Base-by-base conservation (phyloP, 2,888 invertebrate genomes). In the Chloroclysta siterata region DNA sequence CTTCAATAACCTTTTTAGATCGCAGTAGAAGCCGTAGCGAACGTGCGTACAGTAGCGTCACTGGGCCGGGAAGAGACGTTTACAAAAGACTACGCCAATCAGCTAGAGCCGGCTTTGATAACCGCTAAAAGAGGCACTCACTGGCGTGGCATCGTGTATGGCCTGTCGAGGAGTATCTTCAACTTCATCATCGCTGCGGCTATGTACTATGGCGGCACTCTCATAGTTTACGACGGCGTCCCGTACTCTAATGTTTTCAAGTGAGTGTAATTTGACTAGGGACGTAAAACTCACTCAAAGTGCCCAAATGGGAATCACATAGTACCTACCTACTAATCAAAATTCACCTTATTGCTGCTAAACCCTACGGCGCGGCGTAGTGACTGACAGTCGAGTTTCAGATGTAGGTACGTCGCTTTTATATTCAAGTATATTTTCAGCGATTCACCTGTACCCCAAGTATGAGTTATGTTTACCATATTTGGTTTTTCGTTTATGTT, bases 21-120 rank as follows among this genome's bases (percentile, higher is more conserved):
- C 64, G 96, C 97, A 5, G 95, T 97, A 13, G 97, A 97, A 84
- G 96, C 96, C 2, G 96, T 97, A 0, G 94, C 95, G 6, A 97
- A 96, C 75, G 95, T 97, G 7, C 93, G 97, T 46, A 97, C 97
- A 0, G 96, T 97, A 0, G 96, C 95, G 0, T 95, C 96, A 0
- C 83, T 97, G 17, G 95, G 96, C 0, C 91, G 95, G 39, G 97
- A 97, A 84, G 91, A 94, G 17, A 93, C 93, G 33, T 96, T 97
- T 84, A 93, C 95, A 44, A 72, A 87, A 0, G 93, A 94, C 58
- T 97, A 97, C 78, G 93, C 94, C 2, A 83, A 83, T 0, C 93
- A 94, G 66, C 85, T 97, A 8, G 69, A 82, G 29, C 95, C 95
- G 0, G 95, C 96, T 0, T 92, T 96, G 56, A 76, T 82, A 0